Percentiles rank a stretch among this genome's conserved stretches.
These are phyloP conservation scores for Cabera pusaria DNA, from an alignment of 2,888 invertebrate species.

Conservation along the genomic window DNA sequence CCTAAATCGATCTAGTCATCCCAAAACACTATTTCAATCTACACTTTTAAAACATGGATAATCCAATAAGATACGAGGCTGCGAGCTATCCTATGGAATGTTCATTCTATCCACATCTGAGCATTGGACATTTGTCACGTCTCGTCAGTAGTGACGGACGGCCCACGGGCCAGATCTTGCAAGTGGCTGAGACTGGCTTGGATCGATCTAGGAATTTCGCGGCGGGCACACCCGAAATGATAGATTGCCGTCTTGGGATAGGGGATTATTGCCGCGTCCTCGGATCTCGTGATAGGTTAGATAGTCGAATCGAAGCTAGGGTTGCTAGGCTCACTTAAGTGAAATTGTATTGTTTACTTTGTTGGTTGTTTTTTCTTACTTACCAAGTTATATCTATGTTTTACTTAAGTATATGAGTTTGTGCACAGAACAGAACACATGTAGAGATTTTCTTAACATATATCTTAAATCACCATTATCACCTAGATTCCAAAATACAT, in stretches of 20 bases:
- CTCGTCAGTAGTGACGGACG: conserved; percentile 40
- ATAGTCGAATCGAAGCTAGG: conserved; percentile 43
- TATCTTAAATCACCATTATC: too few relatives aligned
- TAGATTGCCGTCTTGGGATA: conserved; percentile 54
- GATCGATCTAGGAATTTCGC: conserved; percentile 66
- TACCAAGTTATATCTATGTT: too few relatives aligned
- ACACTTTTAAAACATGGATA: conserved; percentile 3
- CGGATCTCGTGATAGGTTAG: conserved; percentile 33
- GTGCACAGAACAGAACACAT: too few relatives aligned
- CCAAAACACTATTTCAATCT: conserved; percentile 8
- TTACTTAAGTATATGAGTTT: too few relatives aligned
- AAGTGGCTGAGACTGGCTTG: conserved; percentile 31
- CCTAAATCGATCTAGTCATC: too few relatives aligned
- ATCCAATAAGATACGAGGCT: conserved; percentile 9
- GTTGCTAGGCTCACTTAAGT: conserved; percentile 8
- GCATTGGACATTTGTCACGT: conserved; percentile 39
- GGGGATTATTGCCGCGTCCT: conserved; percentile 44
- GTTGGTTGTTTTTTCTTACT: too few relatives aligned
- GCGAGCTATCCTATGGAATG: conserved; percentile 8
- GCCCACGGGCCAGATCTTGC: conserved; percentile 21
- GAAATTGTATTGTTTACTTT: neutral
- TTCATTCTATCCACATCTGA: conserved; percentile 19
- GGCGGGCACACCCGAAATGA: conserved; percentile 55
- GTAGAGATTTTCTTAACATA: too few relatives aligned
- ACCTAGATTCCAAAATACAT: too few relatives aligned